These are phyloP conservation scores for Micronycteris hirsuta DNA, from an alignment of 2,113 vertebrate species.

Conservation along the genomic window DNA sequence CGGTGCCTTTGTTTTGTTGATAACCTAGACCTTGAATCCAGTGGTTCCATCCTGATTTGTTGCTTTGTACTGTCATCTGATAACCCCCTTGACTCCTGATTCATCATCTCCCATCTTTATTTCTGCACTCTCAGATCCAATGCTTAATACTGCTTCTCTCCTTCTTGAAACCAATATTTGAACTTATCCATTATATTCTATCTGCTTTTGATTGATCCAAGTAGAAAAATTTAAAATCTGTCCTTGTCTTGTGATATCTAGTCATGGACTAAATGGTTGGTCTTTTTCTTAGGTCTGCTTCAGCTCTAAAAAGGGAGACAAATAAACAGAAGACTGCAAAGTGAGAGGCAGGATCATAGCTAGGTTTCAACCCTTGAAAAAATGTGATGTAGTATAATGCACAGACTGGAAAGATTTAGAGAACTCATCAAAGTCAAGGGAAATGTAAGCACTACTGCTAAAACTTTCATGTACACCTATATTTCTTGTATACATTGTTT, in stretches of 20 bases:
- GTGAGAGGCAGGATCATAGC: background rate
- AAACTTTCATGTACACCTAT: background rate
- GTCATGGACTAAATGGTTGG: background rate
- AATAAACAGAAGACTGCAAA: background rate
- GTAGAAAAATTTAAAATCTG: background rate
- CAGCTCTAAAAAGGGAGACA: background rate
- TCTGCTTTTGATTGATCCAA: background rate
- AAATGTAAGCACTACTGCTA: background rate
- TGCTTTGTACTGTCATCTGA: background rate
- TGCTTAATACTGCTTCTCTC: background rate
- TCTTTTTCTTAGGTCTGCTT: background rate
- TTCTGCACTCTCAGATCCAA: background rate
- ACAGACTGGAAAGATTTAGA: background rate
- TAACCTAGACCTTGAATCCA: background rate
- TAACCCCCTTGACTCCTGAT: background rate
- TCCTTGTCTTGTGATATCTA: background rate
- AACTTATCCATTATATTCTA: background rate
- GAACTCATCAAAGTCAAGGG: background rate
- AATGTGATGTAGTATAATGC: no score
- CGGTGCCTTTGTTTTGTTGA: background rate
- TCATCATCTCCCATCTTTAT: background rate
- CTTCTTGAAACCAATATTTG: background rate
- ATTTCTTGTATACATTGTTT: background rate
- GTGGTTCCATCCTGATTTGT: background rate
- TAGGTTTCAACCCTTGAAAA: background rate